Evolutionary conservation across 2,797 vertebrate genomes (phyloP), one percentile per base, ranked within the genome.

Genomic region (Argya squamiceps): DNA sequence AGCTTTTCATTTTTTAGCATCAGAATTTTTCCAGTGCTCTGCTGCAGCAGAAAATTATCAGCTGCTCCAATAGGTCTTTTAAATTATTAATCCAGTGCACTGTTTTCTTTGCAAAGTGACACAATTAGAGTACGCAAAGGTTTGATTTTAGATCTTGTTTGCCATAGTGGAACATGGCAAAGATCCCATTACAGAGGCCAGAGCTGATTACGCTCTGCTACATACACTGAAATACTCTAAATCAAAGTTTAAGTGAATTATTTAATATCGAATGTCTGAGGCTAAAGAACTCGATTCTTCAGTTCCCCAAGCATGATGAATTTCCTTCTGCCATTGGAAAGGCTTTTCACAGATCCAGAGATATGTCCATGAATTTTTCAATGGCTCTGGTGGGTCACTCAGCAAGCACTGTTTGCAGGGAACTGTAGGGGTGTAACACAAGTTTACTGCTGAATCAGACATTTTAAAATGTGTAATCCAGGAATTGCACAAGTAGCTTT

Each of bases 61-160:
- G 50, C 15, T 82, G 18, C 15, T 60, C 6, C 3, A 88, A 65
- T 9, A 30, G 5, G 14, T 68, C 43, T 19, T 80, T 76, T 80
- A 80, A 95, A 64, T 80, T 74, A 87, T 91, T 96, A 93, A 88
- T 71, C 81, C 43, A 71, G 30, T 14, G 13, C 12, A 32, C n/a
- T 52, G 6, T 64, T 87, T 70, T 41, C 27, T 71, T 74, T 76
- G 16, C 36, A 41, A 80, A 89, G 50, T 50, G 50, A 41, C 60
- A 30, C 0, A 0, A 14, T 15, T 53, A 65, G 32, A 47, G 36
- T 17, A 36, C 1, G 6, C 67, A 80, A 52, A 80, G 19, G 18
- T 91, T 83, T 70, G 52, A 30, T 37, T 90, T 93, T 10, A 62
- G 13, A 9, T 37, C 73, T 59, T 74, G 19, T 71, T 71, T 49